Conservation (phyloP, 2,797 vertebrate species). For the Coregonus ussuriensis region DNA sequence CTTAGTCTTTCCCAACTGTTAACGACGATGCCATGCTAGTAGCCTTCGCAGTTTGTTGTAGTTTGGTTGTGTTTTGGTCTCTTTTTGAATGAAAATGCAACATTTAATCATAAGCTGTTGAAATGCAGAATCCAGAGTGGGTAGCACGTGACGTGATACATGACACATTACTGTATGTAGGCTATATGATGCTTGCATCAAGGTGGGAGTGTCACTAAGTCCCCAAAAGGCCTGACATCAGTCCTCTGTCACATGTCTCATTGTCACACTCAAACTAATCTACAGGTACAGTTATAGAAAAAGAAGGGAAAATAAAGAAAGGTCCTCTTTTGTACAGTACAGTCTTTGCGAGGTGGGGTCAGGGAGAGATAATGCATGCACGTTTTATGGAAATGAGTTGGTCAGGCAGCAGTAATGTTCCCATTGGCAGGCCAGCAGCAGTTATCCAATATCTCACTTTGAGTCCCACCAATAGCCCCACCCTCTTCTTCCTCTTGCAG, state of each 20-base stretch:
- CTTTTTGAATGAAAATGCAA: constrained; percentile 35
- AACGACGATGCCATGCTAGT: constrained; percentile 30
- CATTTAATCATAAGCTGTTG: constrained; percentile 62
- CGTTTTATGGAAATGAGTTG: constrained; percentile 84
- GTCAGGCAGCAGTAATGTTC: constrained; percentile 84
- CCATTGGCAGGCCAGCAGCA: constrained; percentile 85
- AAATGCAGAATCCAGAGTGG: constrained; percentile 56
- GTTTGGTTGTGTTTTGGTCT: constrained; percentile 53
- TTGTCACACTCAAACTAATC: constrained; percentile 48
- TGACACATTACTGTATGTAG: constrained; percentile 15
- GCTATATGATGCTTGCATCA: constrained; percentile 59
- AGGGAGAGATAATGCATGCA: constrained; percentile 85
- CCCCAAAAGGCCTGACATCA: constrained; percentile 67
- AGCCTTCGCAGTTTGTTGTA: constrained; percentile 21
- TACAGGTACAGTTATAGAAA: constrained; percentile 53
- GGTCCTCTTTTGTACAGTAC: constrained; percentile 72
- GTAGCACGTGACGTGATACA: constrained; percentile 26
- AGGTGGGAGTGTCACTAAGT: constrained; percentile 42
- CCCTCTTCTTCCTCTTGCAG: constrained; percentile 44
- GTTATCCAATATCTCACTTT: constrained; percentile 75
- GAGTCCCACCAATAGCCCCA: constrained; percentile 80
- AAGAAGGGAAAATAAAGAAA: constrained; percentile 35
- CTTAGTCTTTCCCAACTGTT: constrained; percentile 74
- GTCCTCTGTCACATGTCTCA: constrained; percentile 20
- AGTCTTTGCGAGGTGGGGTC: constrained; percentile 58